phyloP scores from a whole-genome alignment of 1,140 invertebrate species.

The Steinernema khuongi region DNA sequence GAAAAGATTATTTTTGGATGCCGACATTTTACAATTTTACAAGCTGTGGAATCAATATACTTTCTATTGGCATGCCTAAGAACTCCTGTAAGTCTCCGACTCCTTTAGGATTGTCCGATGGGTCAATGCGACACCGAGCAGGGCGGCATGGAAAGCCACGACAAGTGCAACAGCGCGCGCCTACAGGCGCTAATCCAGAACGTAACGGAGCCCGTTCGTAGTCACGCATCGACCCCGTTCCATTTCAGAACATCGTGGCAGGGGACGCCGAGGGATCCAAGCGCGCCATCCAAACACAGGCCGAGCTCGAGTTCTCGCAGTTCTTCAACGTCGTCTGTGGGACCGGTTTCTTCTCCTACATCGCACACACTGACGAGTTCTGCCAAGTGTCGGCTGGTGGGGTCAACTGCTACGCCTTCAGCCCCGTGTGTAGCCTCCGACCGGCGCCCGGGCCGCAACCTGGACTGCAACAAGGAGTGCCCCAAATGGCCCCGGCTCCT shows the following conservation, averaged over 20 bases:
- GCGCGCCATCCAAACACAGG: conserved; percentile 32
- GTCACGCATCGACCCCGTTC: background rate
- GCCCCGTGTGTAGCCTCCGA: conserved; percentile 23
- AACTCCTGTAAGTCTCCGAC: no score
- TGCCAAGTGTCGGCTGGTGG: conserved; percentile 30
- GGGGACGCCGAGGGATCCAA: conserved; percentile 33
- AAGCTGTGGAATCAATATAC: no score
- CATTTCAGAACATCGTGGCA: conserved; percentile 30
- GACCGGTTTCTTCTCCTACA: conserved; percentile 36
- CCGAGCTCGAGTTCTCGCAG: conserved; percentile 20
- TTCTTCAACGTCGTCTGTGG: conserved; percentile 36
- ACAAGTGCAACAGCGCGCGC: conserved; percentile 34
- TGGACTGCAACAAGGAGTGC: no score
- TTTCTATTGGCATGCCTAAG: no score
- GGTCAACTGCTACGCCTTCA: conserved; percentile 35
- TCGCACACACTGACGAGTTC: conserved; percentile 38
- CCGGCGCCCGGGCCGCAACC: background rate
- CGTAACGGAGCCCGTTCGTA: conserved; percentile 19
- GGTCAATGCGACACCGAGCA: background rate
- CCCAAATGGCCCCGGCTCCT: background rate
- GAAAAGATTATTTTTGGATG: no score
- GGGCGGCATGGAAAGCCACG: conserved; percentile 8
- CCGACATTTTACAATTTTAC: no score
- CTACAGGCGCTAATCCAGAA: conserved; percentile 27
- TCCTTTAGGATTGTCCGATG: background rate